A percentile compares a stretch with the other conserved stretches of the same genome.
Conservation (phyloP, 2,113 vertebrate genomes). For the Lamprologus tigripictilis region DNA sequence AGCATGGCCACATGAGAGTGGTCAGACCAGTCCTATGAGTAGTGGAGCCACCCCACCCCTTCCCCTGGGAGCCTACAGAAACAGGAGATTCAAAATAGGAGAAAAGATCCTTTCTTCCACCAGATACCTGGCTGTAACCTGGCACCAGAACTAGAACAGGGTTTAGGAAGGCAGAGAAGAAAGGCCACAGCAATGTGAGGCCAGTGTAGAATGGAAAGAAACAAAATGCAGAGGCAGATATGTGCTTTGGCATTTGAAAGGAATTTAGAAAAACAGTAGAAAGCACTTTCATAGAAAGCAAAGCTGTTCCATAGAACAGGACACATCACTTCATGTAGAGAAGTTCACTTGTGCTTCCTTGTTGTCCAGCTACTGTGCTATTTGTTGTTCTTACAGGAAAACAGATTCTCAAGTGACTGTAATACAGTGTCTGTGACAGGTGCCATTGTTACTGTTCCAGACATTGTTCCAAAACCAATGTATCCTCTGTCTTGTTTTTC, state of each 20-base stretch:
- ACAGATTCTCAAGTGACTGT: constrained; percentile 17
- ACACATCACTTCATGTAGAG: neutral
- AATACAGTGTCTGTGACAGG: neutral
- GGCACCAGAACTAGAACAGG: constrained; percentile 43
- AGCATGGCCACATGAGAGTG: constrained; percentile 52
- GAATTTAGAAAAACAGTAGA: constrained; percentile 16
- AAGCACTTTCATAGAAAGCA: neutral
- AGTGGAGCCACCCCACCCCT: constrained; percentile 47
- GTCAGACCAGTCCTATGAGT: constrained; percentile 61
- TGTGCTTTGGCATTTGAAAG: constrained; percentile 22
- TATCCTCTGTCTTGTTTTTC: constrained; percentile 13
- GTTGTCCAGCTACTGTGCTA: neutral
- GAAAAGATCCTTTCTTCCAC: constrained; percentile 74
- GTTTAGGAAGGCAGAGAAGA: constrained; percentile 34
- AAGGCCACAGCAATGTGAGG: constrained; percentile 51
- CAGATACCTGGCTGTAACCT: constrained; percentile 74
- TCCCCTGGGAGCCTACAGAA: constrained; percentile 62
- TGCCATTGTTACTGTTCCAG: constrained; percentile 54
- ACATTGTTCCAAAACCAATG: constrained; percentile 5
- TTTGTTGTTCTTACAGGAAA: neutral
- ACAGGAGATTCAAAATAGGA: constrained; percentile 66
- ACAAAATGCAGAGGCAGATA: neutral
- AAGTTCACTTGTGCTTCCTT: neutral
- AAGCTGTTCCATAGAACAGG: neutral
- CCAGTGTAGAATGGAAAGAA: constrained; percentile 9